A percentile compares a stretch with the other conserved stretches of the same genome.
Conservation (phyloP, 2,113 vertebrate genomes). For the Calypte anna region DNA sequence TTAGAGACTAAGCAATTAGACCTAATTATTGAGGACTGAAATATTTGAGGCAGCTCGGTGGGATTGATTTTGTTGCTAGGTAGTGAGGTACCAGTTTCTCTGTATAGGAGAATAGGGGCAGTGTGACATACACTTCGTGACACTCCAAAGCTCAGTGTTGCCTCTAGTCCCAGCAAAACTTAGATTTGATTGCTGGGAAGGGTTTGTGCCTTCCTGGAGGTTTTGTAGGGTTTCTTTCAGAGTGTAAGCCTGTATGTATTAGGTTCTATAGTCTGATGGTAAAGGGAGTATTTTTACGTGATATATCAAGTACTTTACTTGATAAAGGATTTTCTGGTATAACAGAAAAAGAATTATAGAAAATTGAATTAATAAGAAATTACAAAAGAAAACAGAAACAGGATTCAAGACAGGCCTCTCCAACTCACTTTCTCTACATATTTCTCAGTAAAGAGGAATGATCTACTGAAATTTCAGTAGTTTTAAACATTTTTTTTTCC, state of each 20-base stretch:
- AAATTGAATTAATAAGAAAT: not conserved
- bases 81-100: not conserved
- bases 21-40: not conserved
- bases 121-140: accelerated
- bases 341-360: not conserved
- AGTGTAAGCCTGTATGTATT: not conserved
- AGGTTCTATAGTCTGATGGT: not conserved
- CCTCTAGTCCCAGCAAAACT: not conserved
- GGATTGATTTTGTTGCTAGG: not conserved
- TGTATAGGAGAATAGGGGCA: not conserved
- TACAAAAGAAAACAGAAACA: not conserved
- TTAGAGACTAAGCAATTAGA: slow-evolving; percentile 14
- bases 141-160: not conserved
- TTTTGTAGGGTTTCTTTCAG: not conserved
- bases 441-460: not conserved
- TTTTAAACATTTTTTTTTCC: not conserved
- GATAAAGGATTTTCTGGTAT: not conserved
- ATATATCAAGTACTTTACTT: not conserved
- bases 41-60: not conserved
- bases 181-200: not conserved
- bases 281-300: not conserved
- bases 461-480: not conserved
- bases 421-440: not conserved
- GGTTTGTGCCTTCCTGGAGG: not conserved
- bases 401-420: not conserved